These are phyloP conservation scores for Dinocampus coccinellae DNA, from an alignment of 2,888 invertebrate genomes.

Conservation along the genomic window DNA sequence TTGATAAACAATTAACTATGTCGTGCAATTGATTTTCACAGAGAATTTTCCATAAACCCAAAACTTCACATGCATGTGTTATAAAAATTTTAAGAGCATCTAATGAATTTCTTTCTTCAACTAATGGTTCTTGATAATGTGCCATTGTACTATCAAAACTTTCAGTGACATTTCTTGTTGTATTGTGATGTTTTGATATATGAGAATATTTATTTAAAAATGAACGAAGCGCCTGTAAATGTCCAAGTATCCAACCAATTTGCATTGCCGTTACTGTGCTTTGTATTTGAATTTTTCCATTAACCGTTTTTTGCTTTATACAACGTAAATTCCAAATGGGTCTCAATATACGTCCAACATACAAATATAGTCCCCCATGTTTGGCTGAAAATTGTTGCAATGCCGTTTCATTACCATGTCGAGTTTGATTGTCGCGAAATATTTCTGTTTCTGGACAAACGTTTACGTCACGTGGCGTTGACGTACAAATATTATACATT, in stretches of 20 bases:
- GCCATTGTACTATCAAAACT: constrained; percentile 60
- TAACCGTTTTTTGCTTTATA: constrained; percentile 72
- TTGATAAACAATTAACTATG: constrained; percentile 78
- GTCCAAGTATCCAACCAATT: constrained; percentile 76
- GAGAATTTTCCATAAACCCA: constrained; percentile 93
- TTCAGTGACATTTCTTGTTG: constrained; percentile 52
- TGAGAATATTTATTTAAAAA: constrained; percentile 82
- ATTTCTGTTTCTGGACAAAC: constrained; percentile 44
- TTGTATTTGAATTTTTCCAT: constrained; percentile 59
- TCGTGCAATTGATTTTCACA: constrained; percentile 93
- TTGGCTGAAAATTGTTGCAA: constrained; percentile 78
- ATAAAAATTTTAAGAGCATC: constrained; percentile 82
- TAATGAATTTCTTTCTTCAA: constrained; percentile 82
- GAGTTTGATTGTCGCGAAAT: constrained; percentile 45
- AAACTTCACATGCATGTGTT: constrained; percentile 87
- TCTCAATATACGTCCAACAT: constrained; percentile 87
- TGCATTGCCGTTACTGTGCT: constrained; percentile 61
- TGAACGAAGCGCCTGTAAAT: constrained; percentile 80
- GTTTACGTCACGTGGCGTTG: constrained; percentile 61
- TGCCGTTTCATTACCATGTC: constrained; percentile 54
- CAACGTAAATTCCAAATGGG: constrained; percentile 90
- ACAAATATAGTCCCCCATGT: constrained; percentile 94
- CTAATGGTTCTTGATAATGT: constrained; percentile 61
- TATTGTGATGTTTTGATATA: constrained; percentile 62
- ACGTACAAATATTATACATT: constrained; percentile 52